A percentile compares a stretch with the other conserved stretches of the same genome.
Conservation (phyloP, 1,140 invertebrate species). For the Philotrypesis tridentata region DNA sequence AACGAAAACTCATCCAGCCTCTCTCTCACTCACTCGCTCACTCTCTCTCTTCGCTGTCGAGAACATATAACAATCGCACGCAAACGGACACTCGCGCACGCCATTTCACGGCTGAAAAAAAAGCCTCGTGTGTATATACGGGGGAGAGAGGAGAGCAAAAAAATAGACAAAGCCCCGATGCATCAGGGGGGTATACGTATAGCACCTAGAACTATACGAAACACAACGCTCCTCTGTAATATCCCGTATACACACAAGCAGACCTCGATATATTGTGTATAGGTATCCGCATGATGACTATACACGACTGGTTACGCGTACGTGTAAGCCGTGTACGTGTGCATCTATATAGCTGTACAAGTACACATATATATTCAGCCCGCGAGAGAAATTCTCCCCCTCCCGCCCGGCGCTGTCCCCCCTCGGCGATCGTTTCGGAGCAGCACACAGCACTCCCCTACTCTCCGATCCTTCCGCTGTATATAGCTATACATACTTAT, state of each 20-base stretch:
- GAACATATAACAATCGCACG: too few species aligned
- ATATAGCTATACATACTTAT: background rate
- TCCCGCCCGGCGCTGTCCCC: background rate
- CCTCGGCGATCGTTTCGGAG: background rate
- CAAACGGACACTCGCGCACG: background rate
- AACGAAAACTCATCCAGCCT: background rate
- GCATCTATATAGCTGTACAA: background rate
- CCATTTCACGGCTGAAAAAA: background rate
- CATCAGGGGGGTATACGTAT: background rate
- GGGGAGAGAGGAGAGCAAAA: background rate
- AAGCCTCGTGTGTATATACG: background rate
- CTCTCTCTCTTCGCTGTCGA: too few species aligned
- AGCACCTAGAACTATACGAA: background rate
- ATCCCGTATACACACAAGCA: background rate
- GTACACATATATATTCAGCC: background rate
- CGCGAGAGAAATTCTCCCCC: background rate
- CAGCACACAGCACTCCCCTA: background rate
- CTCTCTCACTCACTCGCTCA: background rate
- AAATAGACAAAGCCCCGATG: background rate
- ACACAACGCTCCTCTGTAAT: conserved; percentile 22
- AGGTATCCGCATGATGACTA: background rate
- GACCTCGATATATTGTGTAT: background rate
- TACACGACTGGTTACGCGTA: background rate
- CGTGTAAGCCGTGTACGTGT: background rate
- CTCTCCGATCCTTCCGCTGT: background rate